Conservation (phyloP, 2,797 vertebrate genomes). For the Sebastes umbrosus region DNA sequence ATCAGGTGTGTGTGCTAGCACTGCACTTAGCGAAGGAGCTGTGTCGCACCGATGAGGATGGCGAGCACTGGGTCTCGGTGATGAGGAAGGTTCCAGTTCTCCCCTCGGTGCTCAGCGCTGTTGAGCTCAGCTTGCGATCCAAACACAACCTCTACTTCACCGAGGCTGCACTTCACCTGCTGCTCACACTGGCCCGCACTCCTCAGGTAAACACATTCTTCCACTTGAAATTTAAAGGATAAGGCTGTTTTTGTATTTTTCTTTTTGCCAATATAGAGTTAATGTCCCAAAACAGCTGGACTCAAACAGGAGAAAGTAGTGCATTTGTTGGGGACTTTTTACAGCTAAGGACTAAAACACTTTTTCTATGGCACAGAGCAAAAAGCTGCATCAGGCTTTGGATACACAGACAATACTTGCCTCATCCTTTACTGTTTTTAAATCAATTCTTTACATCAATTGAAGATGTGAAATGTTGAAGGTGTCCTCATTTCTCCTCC, state of each 20-base stretch:
- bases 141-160: conserved; percentile 97
- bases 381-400: neutral
- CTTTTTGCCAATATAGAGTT: neutral
- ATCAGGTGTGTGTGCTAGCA: conserved; percentile 94
- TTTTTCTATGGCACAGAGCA: neutral
- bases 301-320: no score
- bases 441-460: neutral
- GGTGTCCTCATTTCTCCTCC: conserved; percentile 3
- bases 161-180: conserved; percentile 92
- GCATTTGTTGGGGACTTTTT: no score
- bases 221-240: neutral
- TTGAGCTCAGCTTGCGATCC: conserved; percentile 93
- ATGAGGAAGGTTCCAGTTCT: conserved; percentile 92
- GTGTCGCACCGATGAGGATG: conserved; percentile 92
- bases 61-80: conserved; percentile 92
- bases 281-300: no score
- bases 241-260: neutral
- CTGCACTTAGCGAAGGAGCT: conserved; percentile 96
- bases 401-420: neutral
- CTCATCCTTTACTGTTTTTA: neutral
- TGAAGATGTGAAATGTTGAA: neutral
- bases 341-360: fast-evolving
- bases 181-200: conserved; percentile 92
- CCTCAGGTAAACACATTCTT: conserved; percentile 85
- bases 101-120: conserved; percentile 88